phyloP scores from a whole-genome alignment of 1,140 invertebrate species.

The Hypothenemus hampei region DNA sequence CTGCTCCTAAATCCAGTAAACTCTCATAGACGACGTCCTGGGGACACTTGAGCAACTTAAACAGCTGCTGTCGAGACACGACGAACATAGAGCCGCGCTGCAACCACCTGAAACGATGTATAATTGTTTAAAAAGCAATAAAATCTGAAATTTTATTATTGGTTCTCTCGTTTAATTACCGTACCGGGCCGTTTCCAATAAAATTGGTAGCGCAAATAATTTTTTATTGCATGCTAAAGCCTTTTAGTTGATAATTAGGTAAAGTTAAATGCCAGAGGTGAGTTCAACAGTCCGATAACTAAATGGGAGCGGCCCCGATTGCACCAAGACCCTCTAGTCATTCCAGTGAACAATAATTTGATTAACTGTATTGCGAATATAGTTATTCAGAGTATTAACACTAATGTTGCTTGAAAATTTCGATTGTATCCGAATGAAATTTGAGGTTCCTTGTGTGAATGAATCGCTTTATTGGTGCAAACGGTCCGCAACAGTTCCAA shows the following conservation, averaged over 20 bases:
- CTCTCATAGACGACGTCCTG: conserved; percentile 48
- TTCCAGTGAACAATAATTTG: too few relatives aligned
- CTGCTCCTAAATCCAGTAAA: conserved; percentile 84
- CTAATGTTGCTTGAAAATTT: too few relatives aligned
- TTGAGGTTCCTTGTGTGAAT: too few relatives aligned
- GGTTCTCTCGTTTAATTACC: neutral
- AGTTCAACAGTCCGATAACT: neutral
- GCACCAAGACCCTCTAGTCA: too few relatives aligned
- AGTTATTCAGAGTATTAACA: too few relatives aligned
- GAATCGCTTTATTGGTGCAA: too few relatives aligned
- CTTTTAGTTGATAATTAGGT: conserved; percentile 2
- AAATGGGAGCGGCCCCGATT: too few relatives aligned
- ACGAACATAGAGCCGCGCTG: conserved; percentile 91
- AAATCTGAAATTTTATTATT: neutral
- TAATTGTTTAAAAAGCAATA: neutral
- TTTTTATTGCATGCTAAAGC: neutral
- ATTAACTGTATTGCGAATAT: too few relatives aligned
- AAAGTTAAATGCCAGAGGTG: neutral
- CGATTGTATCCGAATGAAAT: too few relatives aligned
- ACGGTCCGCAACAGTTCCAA: neutral
- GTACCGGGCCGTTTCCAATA: neutral
- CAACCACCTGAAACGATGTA: conserved; percentile 64
- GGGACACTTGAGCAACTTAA: conserved; percentile 48
- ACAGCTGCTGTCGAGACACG: conserved; percentile 72
- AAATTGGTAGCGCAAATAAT: conserved; percentile 2